Base-by-base conservation (phyloP, 1,140 invertebrate species). In the Anastrepha obliqua region DNA sequence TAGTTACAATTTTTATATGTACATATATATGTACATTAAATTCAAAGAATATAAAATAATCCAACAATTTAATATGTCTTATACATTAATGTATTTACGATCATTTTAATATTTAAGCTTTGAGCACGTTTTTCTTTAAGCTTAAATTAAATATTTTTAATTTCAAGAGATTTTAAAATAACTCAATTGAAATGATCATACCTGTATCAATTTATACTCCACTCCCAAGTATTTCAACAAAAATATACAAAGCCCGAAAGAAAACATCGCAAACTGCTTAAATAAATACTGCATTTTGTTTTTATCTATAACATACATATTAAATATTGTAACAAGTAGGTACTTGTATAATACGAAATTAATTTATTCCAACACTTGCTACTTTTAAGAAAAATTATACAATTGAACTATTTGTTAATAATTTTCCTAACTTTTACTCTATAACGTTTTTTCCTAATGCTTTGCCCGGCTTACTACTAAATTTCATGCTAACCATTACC, bases 391-490 rank as follows among this genome's bases (percentile, higher is more conserved):
- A 44, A 74, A 17, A 55, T 55, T 11, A 58, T n/a, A 11, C 8
- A 29, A 85, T 58, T 29, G 47, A 85, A 85, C 20, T 44, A 20
- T 87, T 87, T 78, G 47, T 86, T 51, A 47, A 42, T 74, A 70
- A 70, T 74, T 88, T 81, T 87, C 85, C 88, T 87, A 11, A 55
- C 51, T 55, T 62, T 85, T 86, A 74, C 89, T 90, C 89, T 90
- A 90, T 15, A 64, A 87, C 89, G 89, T 90, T 89, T 92, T 90
- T 91, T 92, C 89, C 91, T 90, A 90, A 91, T 89, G 91, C 91
- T 92, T 92, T 92, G 91, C 91, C 91, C 91, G 91, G 91, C 91
- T 92, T 92, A 87, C 60, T 78, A 65, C 64, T 29, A 67, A 86
- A 78, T 89, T 87, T 85, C 86, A 87, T 88, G 87, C 55, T 65